A percentile compares a stretch with the other conserved stretches of the same genome.
Conservation (phyloP, 2,797 vertebrate species). For the Nyctibius grandis region DNA sequence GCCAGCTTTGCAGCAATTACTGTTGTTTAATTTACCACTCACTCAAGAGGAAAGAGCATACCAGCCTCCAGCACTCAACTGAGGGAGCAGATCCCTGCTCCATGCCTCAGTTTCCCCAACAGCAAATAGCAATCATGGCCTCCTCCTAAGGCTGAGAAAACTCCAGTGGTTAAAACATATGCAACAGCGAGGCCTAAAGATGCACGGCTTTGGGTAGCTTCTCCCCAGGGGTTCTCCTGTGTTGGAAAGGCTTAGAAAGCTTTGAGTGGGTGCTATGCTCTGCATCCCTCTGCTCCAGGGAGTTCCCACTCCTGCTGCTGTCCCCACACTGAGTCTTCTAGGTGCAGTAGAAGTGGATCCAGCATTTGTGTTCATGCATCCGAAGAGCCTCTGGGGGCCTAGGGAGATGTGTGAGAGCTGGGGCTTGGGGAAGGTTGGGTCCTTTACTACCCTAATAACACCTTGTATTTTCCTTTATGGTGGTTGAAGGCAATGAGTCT, state of each 20-base stretch:
- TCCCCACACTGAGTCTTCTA: neutral
- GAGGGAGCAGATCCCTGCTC: neutral
- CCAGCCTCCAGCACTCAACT: neutral
- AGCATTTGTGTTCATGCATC: neutral
- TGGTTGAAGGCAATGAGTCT: neutral
- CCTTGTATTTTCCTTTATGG: neutral
- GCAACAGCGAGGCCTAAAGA: neutral
- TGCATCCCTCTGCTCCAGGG: neutral
- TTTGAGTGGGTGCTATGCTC: neutral
- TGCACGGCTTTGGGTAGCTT: neutral
- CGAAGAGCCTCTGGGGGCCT: neutral
- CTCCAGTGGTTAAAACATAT: neutral
- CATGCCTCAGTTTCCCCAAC: neutral
- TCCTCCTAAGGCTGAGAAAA: neutral
- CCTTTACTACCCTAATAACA: neutral
- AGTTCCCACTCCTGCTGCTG: neutral
- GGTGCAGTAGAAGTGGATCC: neutral
- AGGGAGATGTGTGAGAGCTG: neutral
- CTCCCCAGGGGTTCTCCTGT: neutral
- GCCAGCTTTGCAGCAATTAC: neutral
- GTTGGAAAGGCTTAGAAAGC: neutral
- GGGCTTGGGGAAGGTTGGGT: too few relatives aligned
- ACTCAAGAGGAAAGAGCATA: too few relatives aligned
- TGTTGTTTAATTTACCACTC: too few relatives aligned
- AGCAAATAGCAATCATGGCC: accelerated